Evolutionary conservation across 2,113 vertebrate genomes (phyloP), one percentile per base, ranked within the genome.

Genomic region (Paratilapia polleni): DNA sequence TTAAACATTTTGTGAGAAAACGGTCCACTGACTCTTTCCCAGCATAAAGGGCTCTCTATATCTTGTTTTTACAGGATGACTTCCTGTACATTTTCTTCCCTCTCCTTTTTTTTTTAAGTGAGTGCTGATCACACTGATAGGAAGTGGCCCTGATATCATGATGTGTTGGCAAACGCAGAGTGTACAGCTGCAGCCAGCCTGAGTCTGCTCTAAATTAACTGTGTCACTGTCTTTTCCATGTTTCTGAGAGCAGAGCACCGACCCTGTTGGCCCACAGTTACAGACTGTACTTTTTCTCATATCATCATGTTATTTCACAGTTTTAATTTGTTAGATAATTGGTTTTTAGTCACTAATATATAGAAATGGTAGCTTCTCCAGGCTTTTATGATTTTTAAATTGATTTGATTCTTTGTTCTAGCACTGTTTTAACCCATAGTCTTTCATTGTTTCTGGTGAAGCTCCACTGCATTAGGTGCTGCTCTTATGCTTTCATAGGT

Each of bases 21-120:
- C 41, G 34, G 38, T 61, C 56, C 36, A 24, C 15, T 20, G 12
- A 26, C 64, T 85, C 75, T 83, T 62, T 85, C n/a, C 58, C 60
- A 20, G 31, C 56, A 36, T 36, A 66, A 76, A 83, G 63, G 26
- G 54, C 73, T 86, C 52, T 78, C 34, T 7, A 22, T 90, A 82
- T 91, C 83, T 80, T 93, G 81, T 90, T 88, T 91, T 87, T 85
- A 87, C 82, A 78, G 85, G 63, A 86, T 75, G 56, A 77, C 78
- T 91, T 88, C 87, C 89, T 86, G 87, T 59, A 75, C 38, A 28
- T 78, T 82, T 82, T 91, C 76, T 75, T 54, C 58, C 56, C 41
- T 49, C 57, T 41, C 49, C 1, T 34, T 73, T 81, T 34, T 57
- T 60, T 79, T 76, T 86, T 78, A 68, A 73, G 43, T 34, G 34